Conservation (phyloP, 2,888 invertebrate species). For the Nebria salina region DNA sequence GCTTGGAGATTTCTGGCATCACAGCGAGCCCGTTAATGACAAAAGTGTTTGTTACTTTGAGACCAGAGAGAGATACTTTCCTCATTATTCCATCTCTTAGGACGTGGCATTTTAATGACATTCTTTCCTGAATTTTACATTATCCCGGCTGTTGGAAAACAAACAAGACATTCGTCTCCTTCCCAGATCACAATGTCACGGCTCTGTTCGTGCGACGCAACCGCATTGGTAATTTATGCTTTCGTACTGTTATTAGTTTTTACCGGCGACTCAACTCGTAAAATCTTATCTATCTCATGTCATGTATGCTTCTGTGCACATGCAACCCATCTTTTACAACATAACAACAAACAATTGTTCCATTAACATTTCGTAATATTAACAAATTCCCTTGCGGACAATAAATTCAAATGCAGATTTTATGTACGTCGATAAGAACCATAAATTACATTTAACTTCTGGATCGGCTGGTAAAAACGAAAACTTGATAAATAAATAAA, state of each 20-base stretch:
- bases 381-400: not conserved
- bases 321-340: too few species aligned
- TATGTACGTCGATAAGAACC: constrained; percentile 40
- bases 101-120: constrained; percentile 44
- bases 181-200: constrained; percentile 5
- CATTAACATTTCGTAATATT: not conserved
- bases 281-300: constrained; percentile 27
- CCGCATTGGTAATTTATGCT: constrained; percentile 29
- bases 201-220: not conserved
- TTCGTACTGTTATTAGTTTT: constrained; percentile 35
- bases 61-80: constrained; percentile 26
- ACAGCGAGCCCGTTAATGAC: constrained; percentile 39
- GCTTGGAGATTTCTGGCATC: constrained; percentile 28
- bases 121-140: constrained; percentile 46
- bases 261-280: constrained; percentile 21
- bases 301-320: too few species aligned
- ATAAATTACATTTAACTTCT: constrained; percentile 37
- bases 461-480: constrained; percentile 30
- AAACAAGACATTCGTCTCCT: constrained; percentile 32
- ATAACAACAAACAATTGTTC: not conserved
- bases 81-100: constrained; percentile 47
- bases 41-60: constrained; percentile 38
- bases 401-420: constrained; percentile 19
- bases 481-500: constrained; percentile 35
- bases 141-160: constrained; percentile 33